Evolutionary conservation across 2,888 invertebrate species (phyloP), one percentile per base, ranked within the genome.

Genomic region (Philopedon plagiatum): DNA sequence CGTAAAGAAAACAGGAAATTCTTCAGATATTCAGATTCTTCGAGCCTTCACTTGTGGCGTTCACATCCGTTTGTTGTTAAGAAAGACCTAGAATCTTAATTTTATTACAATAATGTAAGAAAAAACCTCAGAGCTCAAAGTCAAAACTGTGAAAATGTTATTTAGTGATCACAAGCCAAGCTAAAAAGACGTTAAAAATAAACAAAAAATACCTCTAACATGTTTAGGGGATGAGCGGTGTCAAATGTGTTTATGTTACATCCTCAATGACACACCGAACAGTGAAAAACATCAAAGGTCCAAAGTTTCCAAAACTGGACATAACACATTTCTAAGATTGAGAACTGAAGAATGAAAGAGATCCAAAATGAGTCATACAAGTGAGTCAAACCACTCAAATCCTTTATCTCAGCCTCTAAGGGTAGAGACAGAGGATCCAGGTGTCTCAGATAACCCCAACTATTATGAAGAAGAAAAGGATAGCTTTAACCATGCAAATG

Each of bases 321-420:
- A 26, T 26, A 26, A 3, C 26, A 5, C 3, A 1, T 39, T 51
- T 63, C 9, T 63, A 51, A 11, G 37, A 57, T 46, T 13, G 32
- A 63, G 29, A 44, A 46, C 39, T 60, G 21, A 67, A 67, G 46
- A 67, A 69, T 63, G 69, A 62, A 68, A 68, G 26, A 46, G 11
- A 46, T 61, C 26, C 18, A 67, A 70, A 72, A 86, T 86, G 86
- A 86, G 85, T 84, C 85, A 85, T 81, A 83, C 82, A 76, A 83
- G 82, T 81, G 84, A 85, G 79, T 83, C 84, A 79, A 82, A 82
- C 75, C 72, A 67, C 51, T 66, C 74, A 57, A 84, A 84, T 77
- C 80, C 82, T 75, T 83, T 85, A 79, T 85, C 85, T 64, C 84
- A 85, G 77, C 84, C 84, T 64, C 76, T 85, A 63, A 82, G 84